These are phyloP conservation scores for Hippoglossus stenolepis DNA, from an alignment of 2,113 vertebrate genomes.

Conservation along the genomic window DNA sequence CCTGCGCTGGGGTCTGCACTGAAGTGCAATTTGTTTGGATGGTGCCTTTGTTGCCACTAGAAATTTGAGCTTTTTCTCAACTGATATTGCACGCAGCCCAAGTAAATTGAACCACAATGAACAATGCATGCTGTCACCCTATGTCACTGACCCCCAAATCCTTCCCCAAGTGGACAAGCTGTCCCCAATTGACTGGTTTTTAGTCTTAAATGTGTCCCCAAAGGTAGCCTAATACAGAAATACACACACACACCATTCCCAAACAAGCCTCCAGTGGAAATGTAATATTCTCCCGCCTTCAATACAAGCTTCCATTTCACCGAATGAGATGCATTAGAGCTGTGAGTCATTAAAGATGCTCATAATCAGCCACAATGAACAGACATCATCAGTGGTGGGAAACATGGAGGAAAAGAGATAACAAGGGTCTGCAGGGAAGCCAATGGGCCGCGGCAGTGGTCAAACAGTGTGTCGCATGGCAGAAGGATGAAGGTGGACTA, in stretches of 20 bases:
- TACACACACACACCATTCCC: slow-evolving; percentile 20
- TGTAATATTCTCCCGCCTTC: slow-evolving; percentile 49
- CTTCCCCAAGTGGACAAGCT: too few species aligned
- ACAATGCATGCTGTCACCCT: too few species aligned
- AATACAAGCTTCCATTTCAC: slow-evolving; percentile 49
- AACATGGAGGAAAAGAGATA: slow-evolving; percentile 32
- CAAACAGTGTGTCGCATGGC: background rate
- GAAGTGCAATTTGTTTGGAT: too few species aligned
- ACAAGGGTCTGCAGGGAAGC: slow-evolving; percentile 12
- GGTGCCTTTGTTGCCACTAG: too few species aligned
- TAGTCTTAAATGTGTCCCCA: too few species aligned
- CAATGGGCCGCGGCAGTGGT: background rate
- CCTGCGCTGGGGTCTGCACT: too few species aligned
- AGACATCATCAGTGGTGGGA: slow-evolving; percentile 33
- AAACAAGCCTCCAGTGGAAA: background rate
- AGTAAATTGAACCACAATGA: too few species aligned
- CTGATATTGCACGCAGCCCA: too few species aligned
- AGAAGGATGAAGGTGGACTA: background rate
- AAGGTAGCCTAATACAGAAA: background rate
- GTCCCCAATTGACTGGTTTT: too few species aligned
- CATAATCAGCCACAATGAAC: slow-evolving; percentile 38
- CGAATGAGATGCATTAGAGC: slow-evolving; percentile 60
- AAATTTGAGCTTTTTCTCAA: too few species aligned
- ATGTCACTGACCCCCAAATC: too few species aligned
- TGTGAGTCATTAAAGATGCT: slow-evolving; percentile 56